A percentile compares a stretch with the other conserved stretches of the same genome.
Evolutionary conservation across 2,888 invertebrate species (phyloP).

Genomic region (Serripes groenlandicus): DNA sequence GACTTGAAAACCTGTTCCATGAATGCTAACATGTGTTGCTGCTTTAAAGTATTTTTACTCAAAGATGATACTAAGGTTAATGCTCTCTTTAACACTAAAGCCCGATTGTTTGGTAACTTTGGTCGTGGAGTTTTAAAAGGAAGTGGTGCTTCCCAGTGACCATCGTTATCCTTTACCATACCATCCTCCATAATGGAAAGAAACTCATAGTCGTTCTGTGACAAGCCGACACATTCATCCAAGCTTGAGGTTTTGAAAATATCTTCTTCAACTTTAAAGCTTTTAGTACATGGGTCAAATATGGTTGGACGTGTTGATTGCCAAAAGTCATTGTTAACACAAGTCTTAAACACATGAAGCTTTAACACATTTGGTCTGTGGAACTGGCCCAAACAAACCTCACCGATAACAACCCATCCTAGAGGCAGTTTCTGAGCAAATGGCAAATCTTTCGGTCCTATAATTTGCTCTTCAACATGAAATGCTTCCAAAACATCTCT

Average conservation of each 20-base stretch:
- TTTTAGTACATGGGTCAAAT: slow-evolving; percentile 15
- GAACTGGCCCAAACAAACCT: slow-evolving; percentile 31
- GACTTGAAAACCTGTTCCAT: slow-evolving; percentile 29
- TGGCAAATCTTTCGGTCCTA: background rate
- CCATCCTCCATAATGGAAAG: slow-evolving; percentile 31
- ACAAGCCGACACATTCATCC: slow-evolving; percentile 28
- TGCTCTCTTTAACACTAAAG: slow-evolving; percentile 19
- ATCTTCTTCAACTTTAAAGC: too few species aligned
- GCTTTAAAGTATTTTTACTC: background rate
- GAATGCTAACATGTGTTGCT: background rate
- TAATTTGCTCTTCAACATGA: slow-evolving; percentile 27
- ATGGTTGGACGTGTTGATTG: slow-evolving; percentile 20
- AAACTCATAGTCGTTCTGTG: slow-evolving; percentile 44
- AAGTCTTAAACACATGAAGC: too few species aligned
- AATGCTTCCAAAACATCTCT: slow-evolving; percentile 13
- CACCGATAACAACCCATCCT: slow-evolving; percentile 43
- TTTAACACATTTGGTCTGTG: slow-evolving; percentile 13
- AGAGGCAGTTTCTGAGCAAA: slow-evolving; percentile 32
- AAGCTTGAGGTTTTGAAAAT: slow-evolving; percentile 22
- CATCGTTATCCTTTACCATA: slow-evolving; percentile 26
- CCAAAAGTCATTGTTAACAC: slow-evolving; percentile 11
- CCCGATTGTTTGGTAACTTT: slow-evolving; percentile 39
- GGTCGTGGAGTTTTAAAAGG: slow-evolving; percentile 30
- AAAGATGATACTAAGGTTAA: slow-evolving; percentile 5
- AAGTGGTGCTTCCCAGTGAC: slow-evolving; percentile 45